Base-by-base conservation (phyloP, 1,140 invertebrate genomes). In the Protaetia brevitarsis region DNA sequence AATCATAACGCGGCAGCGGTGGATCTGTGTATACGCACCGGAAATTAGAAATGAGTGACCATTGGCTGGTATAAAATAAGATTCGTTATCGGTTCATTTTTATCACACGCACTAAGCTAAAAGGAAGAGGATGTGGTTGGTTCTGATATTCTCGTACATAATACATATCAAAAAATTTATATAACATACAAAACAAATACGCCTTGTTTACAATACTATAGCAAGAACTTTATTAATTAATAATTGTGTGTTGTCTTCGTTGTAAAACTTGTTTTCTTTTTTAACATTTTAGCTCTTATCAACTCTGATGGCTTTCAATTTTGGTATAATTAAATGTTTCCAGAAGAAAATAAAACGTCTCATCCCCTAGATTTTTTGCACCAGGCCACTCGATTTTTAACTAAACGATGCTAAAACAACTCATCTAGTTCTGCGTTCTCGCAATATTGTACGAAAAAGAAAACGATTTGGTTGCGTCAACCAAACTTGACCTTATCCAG, bases 1-100 rank as follows among this genome's bases (percentile, higher is more conserved):
- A 51, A 51, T 51, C 19, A 23, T 19, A 51, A 51, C 19, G 41
- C 41, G 41, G 8, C 41, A 51, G 26, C 13, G 41, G 26, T 51
- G 41, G 41, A 51, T 23, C 21, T 51, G 19, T 5, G 5, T 21
- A 21, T 21, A 51, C 19, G 21, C 2, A 23, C 37, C 41, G 41
- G 41, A 51, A 51, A 51, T 51, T 51, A 51, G 41, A 51, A 51
- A 51, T 19, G 41, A 51, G 41, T 51, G 41, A 51, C 41, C 41
- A 51, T 51, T 51, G 41, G 41, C 41, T 51, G 41, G 41, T 51
- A 51, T 23, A 51, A n/a, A n/a, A n/a, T 10, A 51, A 51, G 41
- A 51, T 51, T 51, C 16, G 16, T 51, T 51, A 51, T 51, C 41
- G 41, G 4, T 13, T 23, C 19, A 21, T 16, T 23, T 23, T 51